Conservation (phyloP, 1,140 invertebrate species). For the Dendrolimus punctatus region DNA sequence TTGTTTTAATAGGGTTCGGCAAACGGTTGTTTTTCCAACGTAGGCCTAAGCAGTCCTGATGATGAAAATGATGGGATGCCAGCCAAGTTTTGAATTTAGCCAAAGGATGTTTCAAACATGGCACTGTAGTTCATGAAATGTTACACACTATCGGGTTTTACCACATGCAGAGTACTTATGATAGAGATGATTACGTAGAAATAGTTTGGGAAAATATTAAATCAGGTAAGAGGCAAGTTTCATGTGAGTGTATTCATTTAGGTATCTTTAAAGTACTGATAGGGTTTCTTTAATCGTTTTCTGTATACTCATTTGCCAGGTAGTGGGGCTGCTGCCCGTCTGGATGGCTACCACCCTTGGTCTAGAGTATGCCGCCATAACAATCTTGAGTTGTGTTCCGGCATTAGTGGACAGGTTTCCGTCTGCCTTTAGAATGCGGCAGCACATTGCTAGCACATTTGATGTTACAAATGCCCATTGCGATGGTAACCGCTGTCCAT, state of each 20-base stretch:
- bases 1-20: conserved; percentile 42
- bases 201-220: conserved; percentile 80
- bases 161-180: conserved; percentile 80
- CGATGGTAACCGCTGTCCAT: too few relatives aligned
- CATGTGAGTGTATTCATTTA: neutral
- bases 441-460: too few relatives aligned
- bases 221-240: conserved; percentile 29
- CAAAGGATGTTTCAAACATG: conserved; percentile 67
- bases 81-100: conserved; percentile 66
- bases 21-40: conserved; percentile 68
- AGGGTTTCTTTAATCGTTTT: too few relatives aligned
- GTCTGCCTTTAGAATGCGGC: too few relatives aligned
- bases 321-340: too few relatives aligned
- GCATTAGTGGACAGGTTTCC: too few relatives aligned
- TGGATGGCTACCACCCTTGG: too few relatives aligned
- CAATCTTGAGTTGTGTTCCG: too few relatives aligned
- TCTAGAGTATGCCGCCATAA: too few relatives aligned
- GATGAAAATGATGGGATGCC: conserved; percentile 34
- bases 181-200: conserved; percentile 79
- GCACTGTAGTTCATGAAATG: conserved; percentile 78
- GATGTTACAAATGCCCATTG: too few relatives aligned
- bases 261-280: neutral
- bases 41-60: conserved; percentile 48
- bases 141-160: conserved; percentile 80
- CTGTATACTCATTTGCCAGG: too few relatives aligned